A percentile compares a stretch with the other conserved stretches of the same genome.
Conservation (phyloP, 2,113 vertebrate species). For the Zootoca vivipara region DNA sequence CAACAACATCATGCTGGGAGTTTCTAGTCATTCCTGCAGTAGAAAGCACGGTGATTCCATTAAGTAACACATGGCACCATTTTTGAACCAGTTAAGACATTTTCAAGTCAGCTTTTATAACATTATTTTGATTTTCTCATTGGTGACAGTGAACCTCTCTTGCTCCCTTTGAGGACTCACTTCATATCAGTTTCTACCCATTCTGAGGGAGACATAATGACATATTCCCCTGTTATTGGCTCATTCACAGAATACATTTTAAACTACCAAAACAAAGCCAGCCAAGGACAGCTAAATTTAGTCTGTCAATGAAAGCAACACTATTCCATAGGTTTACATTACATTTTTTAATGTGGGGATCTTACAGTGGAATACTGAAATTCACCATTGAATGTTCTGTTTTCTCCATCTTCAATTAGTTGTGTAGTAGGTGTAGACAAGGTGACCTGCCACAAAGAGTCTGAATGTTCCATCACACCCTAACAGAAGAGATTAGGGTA, state of each 20-base stretch:
- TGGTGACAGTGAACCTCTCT: background rate
- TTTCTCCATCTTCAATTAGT: background rate
- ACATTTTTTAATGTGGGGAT: background rate
- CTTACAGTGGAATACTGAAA: background rate
- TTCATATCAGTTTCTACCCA: background rate
- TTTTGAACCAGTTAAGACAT: background rate
- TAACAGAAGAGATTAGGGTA: too few species aligned
- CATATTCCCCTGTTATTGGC: background rate
- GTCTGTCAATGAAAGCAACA: background rate
- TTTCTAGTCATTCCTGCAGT: background rate
- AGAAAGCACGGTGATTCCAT: background rate
- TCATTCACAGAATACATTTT: background rate
- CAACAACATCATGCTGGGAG: background rate
- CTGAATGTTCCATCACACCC: too few species aligned
- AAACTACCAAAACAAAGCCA: background rate
- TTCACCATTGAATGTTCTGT: background rate
- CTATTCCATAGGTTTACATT: background rate
- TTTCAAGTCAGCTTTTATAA: background rate
- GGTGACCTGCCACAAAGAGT: too few species aligned
- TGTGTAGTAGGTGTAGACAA: background rate
- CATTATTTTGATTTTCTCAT: background rate
- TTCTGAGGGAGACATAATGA: background rate
- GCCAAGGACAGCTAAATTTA: background rate
- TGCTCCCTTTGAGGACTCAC: background rate
- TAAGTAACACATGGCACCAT: background rate